Conservation (phyloP, 2,888 invertebrate species). For the Orthosia cruda region DNA sequence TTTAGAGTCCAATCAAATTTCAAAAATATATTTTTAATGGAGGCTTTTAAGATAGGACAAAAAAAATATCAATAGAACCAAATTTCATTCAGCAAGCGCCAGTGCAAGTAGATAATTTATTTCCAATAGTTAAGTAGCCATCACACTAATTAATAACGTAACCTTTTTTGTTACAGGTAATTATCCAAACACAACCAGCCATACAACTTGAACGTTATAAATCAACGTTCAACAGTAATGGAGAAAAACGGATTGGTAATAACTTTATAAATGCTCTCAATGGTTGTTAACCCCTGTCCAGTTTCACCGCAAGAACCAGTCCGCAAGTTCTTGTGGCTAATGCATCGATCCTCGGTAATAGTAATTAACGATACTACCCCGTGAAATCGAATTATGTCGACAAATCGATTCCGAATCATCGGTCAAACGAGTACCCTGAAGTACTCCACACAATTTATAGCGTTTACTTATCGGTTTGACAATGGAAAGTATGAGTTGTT, state of each 20-base stretch:
- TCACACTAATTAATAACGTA: slow-evolving; percentile 39
- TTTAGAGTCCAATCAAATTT: background rate
- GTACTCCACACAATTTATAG: slow-evolving; percentile 72
- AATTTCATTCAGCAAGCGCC: background rate
- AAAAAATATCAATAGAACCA: background rate
- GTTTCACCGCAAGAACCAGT: slow-evolving; percentile 89
- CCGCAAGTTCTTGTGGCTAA: slow-evolving; percentile 75
- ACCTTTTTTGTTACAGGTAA: slow-evolving; percentile 78
- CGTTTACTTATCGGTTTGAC: slow-evolving; percentile 65
- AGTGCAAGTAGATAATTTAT: slow-evolving; percentile 24
- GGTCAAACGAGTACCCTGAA: slow-evolving; percentile 72
- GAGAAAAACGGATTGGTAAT: slow-evolving; percentile 60
- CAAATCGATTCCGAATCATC: slow-evolving; percentile 83
- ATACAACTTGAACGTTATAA: slow-evolving; percentile 41
- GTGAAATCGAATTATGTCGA: slow-evolving; percentile 88
- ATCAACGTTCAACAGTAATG: slow-evolving; percentile 47
- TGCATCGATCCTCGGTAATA: slow-evolving; percentile 86
- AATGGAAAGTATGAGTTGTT: slow-evolving; percentile 57
- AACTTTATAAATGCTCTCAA: slow-evolving; percentile 78
- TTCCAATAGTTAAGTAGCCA: slow-evolving; percentile 17
- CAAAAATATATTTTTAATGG: background rate
- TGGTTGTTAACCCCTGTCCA: slow-evolving; percentile 83
- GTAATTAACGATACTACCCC: slow-evolving; percentile 87
- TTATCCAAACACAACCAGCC: slow-evolving; percentile 40
- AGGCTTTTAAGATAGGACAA: background rate